Evolutionary conservation across 2,113 vertebrate species (phyloP).

Genomic region (Grus americana): DNA sequence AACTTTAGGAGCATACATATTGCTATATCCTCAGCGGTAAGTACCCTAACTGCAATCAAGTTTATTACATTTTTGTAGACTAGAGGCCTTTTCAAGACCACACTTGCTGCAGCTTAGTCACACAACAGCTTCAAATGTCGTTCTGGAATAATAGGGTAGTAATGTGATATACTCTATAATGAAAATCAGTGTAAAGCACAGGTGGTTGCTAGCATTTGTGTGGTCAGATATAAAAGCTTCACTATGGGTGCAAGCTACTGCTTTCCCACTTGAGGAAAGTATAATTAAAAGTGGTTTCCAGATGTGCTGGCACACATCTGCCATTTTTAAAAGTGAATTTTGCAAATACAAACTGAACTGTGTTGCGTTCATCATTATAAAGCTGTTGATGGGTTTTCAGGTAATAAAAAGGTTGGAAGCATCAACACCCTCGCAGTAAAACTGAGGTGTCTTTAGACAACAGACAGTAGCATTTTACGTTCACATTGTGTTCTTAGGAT

Average conservation of each 20-base stretch:
- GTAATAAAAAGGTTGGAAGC: slow-evolving; percentile 39
- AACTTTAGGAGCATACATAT: background rate
- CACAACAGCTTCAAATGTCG: slow-evolving; percentile 52
- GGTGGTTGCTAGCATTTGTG: slow-evolving; percentile 57
- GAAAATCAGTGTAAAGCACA: slow-evolving; percentile 63
- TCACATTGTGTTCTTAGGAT: background rate
- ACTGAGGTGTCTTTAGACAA: background rate
- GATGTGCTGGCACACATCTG: slow-evolving; percentile 65
- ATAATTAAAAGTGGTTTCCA: slow-evolving; percentile 72
- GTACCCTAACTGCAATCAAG: slow-evolving; percentile 39
- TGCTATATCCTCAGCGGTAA: slow-evolving; percentile 43
- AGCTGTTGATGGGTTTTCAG: slow-evolving; percentile 59
- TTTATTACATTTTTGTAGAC: slow-evolving; percentile 46
- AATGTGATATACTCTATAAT: slow-evolving; percentile 52
- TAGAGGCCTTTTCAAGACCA: slow-evolving; percentile 51
- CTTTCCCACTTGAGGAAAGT: slow-evolving; percentile 54
- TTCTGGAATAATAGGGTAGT: slow-evolving; percentile 57
- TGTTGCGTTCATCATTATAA: slow-evolving; percentile 18
- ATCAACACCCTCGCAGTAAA: slow-evolving; percentile 15
- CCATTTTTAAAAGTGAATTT: slow-evolving; percentile 23
- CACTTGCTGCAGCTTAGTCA: slow-evolving; percentile 54
- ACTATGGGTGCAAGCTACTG: slow-evolving; percentile 22
- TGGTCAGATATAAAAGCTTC: slow-evolving; percentile 57
- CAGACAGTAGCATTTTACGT: background rate
- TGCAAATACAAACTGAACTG: slow-evolving; percentile 22